A percentile compares a stretch with the other conserved stretches of the same genome.
phyloP scores from a whole-genome alignment of 1,140 invertebrate species.

The Aethina tumida region DNA sequence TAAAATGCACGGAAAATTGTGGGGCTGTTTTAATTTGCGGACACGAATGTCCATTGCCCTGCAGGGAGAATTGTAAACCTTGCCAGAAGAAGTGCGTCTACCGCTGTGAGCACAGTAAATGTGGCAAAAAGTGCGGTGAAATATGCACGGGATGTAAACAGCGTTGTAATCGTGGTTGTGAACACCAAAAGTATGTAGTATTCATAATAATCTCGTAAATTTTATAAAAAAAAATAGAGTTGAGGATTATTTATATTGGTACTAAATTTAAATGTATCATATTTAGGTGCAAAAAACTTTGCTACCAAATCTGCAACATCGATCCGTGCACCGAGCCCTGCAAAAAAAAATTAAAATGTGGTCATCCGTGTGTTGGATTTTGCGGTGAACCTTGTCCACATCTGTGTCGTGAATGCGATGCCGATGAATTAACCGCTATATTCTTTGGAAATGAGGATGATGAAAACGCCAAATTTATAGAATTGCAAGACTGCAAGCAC shows the following conservation, averaged over 20 bases:
- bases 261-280: slow-evolving; percentile 2
- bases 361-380: slow-evolving; percentile 52
- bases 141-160: slow-evolving; percentile 49
- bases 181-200: slow-evolving; percentile 48
- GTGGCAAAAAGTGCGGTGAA: slow-evolving; percentile 46
- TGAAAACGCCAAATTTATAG: slow-evolving; percentile 47
- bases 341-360: slow-evolving; percentile 38
- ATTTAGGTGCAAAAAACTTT: slow-evolving; percentile 15
- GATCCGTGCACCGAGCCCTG: slow-evolving; percentile 48
- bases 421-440: slow-evolving; percentile 38
- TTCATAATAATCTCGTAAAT: too few species aligned
- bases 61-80: slow-evolving; percentile 49
- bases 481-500: slow-evolving; percentile 54
- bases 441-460: slow-evolving; percentile 50
- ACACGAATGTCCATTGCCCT: slow-evolving; percentile 53
- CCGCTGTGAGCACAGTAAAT: slow-evolving; percentile 46
- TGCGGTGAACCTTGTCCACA: slow-evolving; percentile 56
- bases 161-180: slow-evolving; percentile 38
- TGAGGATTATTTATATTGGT: background rate
- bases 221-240: too few species aligned
- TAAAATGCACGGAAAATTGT: slow-evolving; percentile 48
- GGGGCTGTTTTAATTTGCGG: slow-evolving; percentile 49
- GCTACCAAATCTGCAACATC: too few species aligned
- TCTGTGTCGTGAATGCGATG: slow-evolving; percentile 41
- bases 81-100: slow-evolving; percentile 47